Evolutionary conservation across 2,888 invertebrate genomes (phyloP).

Genomic region (Melipona beecheii): DNA sequence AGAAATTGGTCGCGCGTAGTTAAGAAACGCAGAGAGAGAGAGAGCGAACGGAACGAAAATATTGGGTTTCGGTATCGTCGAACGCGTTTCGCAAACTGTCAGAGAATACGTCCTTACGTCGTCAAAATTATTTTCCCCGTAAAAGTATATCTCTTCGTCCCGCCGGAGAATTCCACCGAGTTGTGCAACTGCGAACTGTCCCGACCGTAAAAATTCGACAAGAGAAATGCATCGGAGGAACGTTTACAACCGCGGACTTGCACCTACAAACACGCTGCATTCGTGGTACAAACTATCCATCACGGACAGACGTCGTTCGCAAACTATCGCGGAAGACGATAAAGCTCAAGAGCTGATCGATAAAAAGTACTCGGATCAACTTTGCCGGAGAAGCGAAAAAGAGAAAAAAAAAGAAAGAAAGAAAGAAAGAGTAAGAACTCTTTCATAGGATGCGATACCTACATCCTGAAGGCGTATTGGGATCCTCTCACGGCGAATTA

Average conservation of each 20-base stretch:
- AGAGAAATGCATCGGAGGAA: background rate
- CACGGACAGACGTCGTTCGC: background rate
- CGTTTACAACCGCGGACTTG: background rate
- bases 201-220: background rate
- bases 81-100: no score
- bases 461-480: conserved; percentile 4
- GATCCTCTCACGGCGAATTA: conserved; percentile 35
- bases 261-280: background rate
- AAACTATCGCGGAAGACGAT: background rate
- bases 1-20: no score
- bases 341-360: background rate
- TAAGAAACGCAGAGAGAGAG: no score
- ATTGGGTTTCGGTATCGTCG: no score
- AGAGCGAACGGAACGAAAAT: no score
- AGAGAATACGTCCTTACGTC: no score
- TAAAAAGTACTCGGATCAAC: conserved; percentile 1
- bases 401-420: background rate
- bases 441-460: background rate
- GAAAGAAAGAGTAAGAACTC: background rate
- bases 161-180: background rate
- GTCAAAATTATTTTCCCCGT: no score
- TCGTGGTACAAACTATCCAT: background rate
- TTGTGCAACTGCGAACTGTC: background rate
- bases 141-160: background rate
- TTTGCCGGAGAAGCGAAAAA: background rate